Evolutionary conservation across 2,113 vertebrate genomes (phyloP).

Genomic region (Brachypodius melanocephalos): DNA sequence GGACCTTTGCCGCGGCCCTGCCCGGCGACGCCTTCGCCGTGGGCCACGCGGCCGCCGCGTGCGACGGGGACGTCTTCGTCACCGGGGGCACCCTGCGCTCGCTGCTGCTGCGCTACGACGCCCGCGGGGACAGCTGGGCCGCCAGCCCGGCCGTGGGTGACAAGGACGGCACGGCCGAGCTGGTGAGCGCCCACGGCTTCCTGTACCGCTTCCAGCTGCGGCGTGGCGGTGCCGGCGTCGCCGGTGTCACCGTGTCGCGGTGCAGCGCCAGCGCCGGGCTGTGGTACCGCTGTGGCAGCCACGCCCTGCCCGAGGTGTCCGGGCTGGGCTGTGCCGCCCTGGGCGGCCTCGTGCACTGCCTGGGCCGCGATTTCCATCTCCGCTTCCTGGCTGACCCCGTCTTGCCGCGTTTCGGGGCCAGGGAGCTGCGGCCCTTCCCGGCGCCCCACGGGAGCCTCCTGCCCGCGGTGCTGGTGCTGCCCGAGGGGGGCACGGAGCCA

Average conservation of each 20-base stretch:
- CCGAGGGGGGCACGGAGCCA: slow-evolving; percentile 62
- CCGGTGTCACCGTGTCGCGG: slow-evolving; percentile 78
- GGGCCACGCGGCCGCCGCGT: slow-evolving; percentile 83
- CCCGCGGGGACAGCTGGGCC: neutral
- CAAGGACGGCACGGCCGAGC: slow-evolving; percentile 78
- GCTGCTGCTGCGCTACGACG: slow-evolving; percentile 80
- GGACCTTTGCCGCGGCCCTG: neutral
- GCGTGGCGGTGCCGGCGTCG: slow-evolving; percentile 68
- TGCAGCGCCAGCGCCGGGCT: slow-evolving; percentile 81
- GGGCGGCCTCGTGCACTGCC: slow-evolving; percentile 79
- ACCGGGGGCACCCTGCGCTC: slow-evolving; percentile 84
- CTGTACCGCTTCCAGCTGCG: slow-evolving; percentile 89
- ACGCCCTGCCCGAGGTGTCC: slow-evolving; percentile 34
- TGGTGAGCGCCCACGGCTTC: slow-evolving; percentile 79
- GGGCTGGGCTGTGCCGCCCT: slow-evolving; percentile 80
- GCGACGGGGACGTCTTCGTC: slow-evolving; percentile 84
- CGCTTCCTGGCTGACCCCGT: slow-evolving; percentile 83
- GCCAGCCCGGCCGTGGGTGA: fast-evolving
- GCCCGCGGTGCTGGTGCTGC: slow-evolving; percentile 80
- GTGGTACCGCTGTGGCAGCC: slow-evolving; percentile 85
- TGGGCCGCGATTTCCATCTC: slow-evolving; percentile 77
- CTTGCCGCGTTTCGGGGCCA: slow-evolving; percentile 81
- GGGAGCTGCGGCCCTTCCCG: slow-evolving; percentile 76
- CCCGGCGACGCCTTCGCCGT: slow-evolving; percentile 79
- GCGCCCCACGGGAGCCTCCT: slow-evolving; percentile 78